Percentiles rank a stretch among this genome's conserved stretches.
These are phyloP conservation scores for Poecilia wingei DNA, from an alignment of 2,797 vertebrate species.

Conservation along the genomic window DNA sequence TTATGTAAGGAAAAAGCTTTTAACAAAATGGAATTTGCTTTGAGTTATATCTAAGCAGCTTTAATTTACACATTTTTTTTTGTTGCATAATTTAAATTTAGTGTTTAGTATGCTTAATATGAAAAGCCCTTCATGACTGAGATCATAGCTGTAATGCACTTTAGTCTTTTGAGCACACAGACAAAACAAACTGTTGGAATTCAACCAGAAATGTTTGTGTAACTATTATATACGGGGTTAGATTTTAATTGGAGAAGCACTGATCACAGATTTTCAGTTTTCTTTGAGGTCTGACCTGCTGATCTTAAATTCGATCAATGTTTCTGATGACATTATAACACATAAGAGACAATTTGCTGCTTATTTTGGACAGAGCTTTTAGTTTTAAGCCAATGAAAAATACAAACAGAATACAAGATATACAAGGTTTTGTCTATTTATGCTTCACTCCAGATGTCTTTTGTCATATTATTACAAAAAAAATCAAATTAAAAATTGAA, in stretches of 20 bases:
- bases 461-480: not conserved
- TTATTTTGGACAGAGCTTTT: not conserved
- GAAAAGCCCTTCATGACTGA: not conserved
- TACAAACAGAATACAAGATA: not conserved
- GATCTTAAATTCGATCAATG: not conserved
- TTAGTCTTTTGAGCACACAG: not conserved
- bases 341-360: not conserved
- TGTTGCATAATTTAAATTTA: not conserved
- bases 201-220: not conserved
- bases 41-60: not conserved
- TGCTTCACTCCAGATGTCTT: not conserved
- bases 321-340: not conserved
- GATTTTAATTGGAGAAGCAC: not conserved
- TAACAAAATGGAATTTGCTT: not conserved
- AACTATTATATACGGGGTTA: not conserved
- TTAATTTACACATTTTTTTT: not conserved
- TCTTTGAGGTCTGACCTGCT: no score
- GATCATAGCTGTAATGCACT: not conserved
- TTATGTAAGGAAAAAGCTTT: conserved; percentile 18
- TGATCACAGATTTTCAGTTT: no score
- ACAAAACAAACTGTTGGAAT: not conserved
- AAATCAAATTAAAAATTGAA: no score
- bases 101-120: not conserved
- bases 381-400: not conserved
- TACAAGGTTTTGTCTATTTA: not conserved